These are phyloP conservation scores for Sarotherodon lohbergeri DNA, from an alignment of 2,113 vertebrate species.

Conservation along the genomic window DNA sequence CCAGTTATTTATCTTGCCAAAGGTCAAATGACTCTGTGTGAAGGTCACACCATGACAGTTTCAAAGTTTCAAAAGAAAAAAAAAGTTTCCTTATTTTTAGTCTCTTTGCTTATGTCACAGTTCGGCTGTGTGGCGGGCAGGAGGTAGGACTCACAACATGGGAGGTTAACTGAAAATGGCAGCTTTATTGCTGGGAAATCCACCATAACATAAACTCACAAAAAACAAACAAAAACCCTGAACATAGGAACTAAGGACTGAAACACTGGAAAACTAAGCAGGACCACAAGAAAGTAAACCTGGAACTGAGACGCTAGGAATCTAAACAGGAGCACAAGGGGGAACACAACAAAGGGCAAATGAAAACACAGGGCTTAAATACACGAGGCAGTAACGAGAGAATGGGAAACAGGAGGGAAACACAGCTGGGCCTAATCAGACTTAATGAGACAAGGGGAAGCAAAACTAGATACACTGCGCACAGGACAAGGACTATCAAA, in stretches of 20 bases:
- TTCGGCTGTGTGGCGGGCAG: background rate
- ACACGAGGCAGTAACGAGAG: background rate
- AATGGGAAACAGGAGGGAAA: background rate
- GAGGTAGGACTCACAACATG: background rate
- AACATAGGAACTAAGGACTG: background rate
- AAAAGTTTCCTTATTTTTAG: background rate
- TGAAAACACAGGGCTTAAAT: background rate
- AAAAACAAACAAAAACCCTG: background rate
- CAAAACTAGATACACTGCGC: background rate
- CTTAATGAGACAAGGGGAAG: background rate
- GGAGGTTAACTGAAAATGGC: background rate
- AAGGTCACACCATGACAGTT: background rate
- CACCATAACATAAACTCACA: background rate
- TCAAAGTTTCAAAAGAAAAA: background rate
- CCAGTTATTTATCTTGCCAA: background rate
- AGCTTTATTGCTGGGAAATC: background rate
- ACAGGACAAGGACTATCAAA: background rate
- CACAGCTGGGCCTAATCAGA: background rate
- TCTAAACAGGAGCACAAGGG: background rate
- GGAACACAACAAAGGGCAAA: background rate
- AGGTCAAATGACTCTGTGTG: background rate
- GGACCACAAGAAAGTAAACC: background rate
- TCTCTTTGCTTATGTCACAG: background rate
- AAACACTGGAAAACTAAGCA: background rate
- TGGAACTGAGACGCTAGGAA: fast-evolving